Evolutionary conservation across 2,113 vertebrate genomes (phyloP), one percentile per base, ranked within the genome.

Genomic region (Pseudolaguvia tuberculata): DNA sequence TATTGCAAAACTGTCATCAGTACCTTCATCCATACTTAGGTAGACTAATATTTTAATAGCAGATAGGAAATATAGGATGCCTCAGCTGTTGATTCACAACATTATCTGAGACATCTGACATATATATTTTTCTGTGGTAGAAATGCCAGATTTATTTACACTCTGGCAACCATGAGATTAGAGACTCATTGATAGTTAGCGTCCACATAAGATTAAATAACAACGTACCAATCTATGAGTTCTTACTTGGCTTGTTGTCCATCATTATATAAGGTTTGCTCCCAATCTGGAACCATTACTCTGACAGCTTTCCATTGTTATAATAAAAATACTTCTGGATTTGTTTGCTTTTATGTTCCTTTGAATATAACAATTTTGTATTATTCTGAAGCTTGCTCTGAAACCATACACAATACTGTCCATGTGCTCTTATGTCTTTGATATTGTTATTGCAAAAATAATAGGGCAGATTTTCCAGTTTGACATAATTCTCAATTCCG

Each of bases 401-500:
- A n/a, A n/a, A n/a, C n/a, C n/a, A n/a, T 3, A 17, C 39, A 1
- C 39, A 42, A 9, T 42, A 42, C 39, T 35, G 31, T 4, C 31
- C 31, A 35, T 35, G 31, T 4, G 6, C 3, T 3, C 31, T 42
- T 9, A 42, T 7, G 39, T 5, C 4, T 7, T 68, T 77, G 21
- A 77, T 73, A 15, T 76, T 25, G 80, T 62, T 76, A 77, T 63
- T 25, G 45, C 21, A 20, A 76, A 61, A 4, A 45, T 42, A 20
- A 70, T 45, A 5, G 55, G 55, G 21, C 48, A 77, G 23, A 77
- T 65, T 31, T 58, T 77, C 4, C 50, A 72, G 14, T 51, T 31
- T 13, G 51, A 53, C 45, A 73, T 73, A n/a, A 73, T 77, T 11
- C 23, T 17, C 2, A 47, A n/a, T 31, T 72, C 70, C 39, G 67